Base-by-base conservation (phyloP, 2,888 invertebrate species). In the Thelaira solivaga region DNA sequence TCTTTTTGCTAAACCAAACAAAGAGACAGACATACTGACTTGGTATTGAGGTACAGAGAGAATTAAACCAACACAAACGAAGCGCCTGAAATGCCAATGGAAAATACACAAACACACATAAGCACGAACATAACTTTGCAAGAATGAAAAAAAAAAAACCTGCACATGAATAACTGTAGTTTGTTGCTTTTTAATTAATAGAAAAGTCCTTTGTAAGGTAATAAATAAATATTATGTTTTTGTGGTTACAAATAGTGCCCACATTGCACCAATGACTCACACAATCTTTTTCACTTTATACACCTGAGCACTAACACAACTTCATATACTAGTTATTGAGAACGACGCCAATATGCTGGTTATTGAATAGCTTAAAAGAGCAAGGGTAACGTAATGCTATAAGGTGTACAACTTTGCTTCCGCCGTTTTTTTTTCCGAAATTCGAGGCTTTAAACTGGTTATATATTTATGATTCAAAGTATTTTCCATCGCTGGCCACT, bases 151-250 rank as follows among this genome's bases (percentile, higher is more conserved):
- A 49, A 39, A 45, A 45, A 31, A 34, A 36, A 1, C n/a, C n/a
- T n/a, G n/a, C n/a, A n/a, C n/a, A n/a, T n/a, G 16, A 24, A 22
- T 69, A 69, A 69, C 45, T 69, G 73, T 59, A 80, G 79, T 84
- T 85, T 86, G 86, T 87, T 87, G 86, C 85, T 85, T 87, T 87
- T 86, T 86, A 86, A 87, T 86, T 87, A 87, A 86, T 86, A 86
- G 86, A 85, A 86, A 86, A 85, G 86, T 86, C 86, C 85, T 87
- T 87, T 87, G 86, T 86, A 83, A 84, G 85, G 86, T 86, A 86
- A 86, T 86, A 86, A 86, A 87, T 86, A 87, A 86, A 86, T 86
- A 86, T 86, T 86, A 85, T 86, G 86, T 81, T 86, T 77, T 84
- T 85, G 83, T 82, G 82, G 85, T 84, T 82, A 73, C 73, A 74